These are phyloP conservation scores for Oreonectes daqikongensis DNA, from an alignment of 2,797 vertebrate genomes.

Conservation along the genomic window DNA sequence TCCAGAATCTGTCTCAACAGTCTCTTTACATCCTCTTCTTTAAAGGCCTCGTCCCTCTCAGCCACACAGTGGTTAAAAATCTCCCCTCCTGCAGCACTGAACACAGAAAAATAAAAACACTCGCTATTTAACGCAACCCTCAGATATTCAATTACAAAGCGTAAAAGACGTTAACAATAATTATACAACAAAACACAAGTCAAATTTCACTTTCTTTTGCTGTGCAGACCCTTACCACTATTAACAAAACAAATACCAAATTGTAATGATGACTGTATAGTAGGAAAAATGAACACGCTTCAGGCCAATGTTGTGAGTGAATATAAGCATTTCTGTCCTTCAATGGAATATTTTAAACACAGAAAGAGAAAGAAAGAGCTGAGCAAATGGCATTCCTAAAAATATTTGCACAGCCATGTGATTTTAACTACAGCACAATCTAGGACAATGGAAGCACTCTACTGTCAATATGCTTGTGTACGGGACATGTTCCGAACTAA, in stretches of 20 bases:
- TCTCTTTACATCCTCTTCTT: slow-evolving; percentile 86
- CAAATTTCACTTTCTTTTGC: not conserved
- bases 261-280: not conserved
- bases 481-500: slow-evolving; percentile 1
- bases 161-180: not conserved
- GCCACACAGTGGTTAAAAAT: slow-evolving; percentile 92
- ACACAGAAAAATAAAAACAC: slow-evolving; percentile 30
- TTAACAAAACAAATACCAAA: too few species aligned
- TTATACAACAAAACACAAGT: not conserved
- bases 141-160: not conserved
- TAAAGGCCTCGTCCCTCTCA: slow-evolving; percentile 87
- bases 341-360: slow-evolving; percentile 16
- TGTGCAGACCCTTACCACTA: too few species aligned
- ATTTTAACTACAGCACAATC: slow-evolving; percentile 41
- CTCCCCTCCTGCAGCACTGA: slow-evolving; percentile 89
- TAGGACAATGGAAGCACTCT: not conserved
- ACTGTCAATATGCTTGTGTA: not conserved
- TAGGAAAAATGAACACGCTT: not conserved
- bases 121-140: not conserved
- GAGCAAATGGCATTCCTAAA: slow-evolving; percentile 20
- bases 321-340: not conserved
- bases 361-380: not conserved
- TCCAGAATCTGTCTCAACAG: slow-evolving; percentile 91
- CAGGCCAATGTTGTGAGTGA: not conserved
- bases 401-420: slow-evolving; percentile 31